Percentiles rank a stretch among this genome's conserved stretches.
Conservation (phyloP, 2,888 invertebrate genomes). For the Alsophila aescularia region DNA sequence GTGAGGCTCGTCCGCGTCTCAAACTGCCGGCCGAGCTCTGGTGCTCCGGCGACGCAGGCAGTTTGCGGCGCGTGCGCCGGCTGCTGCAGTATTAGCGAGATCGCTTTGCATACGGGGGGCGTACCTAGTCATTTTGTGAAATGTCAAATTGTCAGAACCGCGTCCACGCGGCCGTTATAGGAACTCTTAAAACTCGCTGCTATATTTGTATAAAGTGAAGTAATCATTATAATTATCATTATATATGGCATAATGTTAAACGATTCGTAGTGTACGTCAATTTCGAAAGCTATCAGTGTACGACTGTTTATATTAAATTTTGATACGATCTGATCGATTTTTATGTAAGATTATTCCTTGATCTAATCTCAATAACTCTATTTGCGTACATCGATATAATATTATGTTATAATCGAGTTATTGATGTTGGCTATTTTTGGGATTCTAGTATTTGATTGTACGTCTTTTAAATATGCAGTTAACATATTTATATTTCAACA, state of each 20-base stretch:
- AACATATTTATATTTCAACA: constrained; percentile 37
- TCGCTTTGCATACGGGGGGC: constrained; percentile 63
- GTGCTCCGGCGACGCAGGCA: constrained; percentile 15
- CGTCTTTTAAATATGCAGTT: constrained; percentile 26
- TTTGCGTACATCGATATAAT: neutral
- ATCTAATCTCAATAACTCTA: constrained; percentile 21
- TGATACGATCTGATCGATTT: constrained; percentile 35
- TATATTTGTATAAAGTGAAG: constrained; percentile 88
- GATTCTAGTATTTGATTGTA: constrained; percentile 24
- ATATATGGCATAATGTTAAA: constrained; percentile 80
- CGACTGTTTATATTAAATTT: constrained; percentile 47
- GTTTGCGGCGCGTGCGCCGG: constrained; percentile 45
- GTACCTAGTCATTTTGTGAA: constrained; percentile 85
- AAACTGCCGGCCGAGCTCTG: constrained; percentile 6
- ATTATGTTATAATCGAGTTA: constrained; percentile 4
- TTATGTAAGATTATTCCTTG: constrained; percentile 24
- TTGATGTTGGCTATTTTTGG: constrained; percentile 10
- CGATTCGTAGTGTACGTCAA: constrained; percentile 78
- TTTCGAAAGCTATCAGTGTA: constrained; percentile 82
- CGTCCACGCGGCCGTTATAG: constrained; percentile 85
- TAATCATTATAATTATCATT: constrained; percentile 82
- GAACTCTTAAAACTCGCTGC: constrained; percentile 91
- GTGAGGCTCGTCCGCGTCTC: constrained; percentile 34
- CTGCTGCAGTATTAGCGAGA: constrained; percentile 63
- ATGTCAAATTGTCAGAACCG: constrained; percentile 82